phyloP scores from a whole-genome alignment of 2,113 vertebrate species.

The Gnathonemus echidnorhynchus region DNA sequence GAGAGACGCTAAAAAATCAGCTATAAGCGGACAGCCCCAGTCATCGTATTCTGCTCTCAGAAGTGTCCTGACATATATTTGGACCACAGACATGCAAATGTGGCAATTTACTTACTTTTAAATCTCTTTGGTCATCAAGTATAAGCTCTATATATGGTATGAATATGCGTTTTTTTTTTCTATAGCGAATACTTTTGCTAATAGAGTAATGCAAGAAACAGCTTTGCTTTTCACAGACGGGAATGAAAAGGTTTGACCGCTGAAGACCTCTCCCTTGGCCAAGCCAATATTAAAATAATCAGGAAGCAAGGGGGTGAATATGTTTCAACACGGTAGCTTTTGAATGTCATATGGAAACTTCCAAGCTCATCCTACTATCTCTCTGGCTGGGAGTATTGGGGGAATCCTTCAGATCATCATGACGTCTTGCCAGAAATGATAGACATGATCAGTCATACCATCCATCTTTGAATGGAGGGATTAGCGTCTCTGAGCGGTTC shows the following conservation, averaged over 20 bases:
- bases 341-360: conserved; percentile 49
- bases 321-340: conserved; percentile 47
- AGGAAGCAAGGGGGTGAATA: conserved; percentile 38
- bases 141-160: background rate
- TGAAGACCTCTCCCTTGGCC: conserved; percentile 40
- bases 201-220: background rate
- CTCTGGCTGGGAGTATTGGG: background rate
- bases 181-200: background rate
- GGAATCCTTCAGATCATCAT: background rate
- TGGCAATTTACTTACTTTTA: background rate
- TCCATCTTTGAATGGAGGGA: background rate
- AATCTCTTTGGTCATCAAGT: conserved; percentile 5
- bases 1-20: conserved; percentile 21
- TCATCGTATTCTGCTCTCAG: background rate
- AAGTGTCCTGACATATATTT: background rate
- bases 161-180: background rate
- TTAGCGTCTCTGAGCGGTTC: background rate
- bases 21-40: background rate
- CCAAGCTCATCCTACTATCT: conserved; percentile 46
- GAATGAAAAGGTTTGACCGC: background rate
- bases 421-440: background rate
- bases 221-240: background rate
- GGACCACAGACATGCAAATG: background rate
- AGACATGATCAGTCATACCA: background rate
- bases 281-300: conserved; percentile 53